Evolutionary conservation across 1,140 invertebrate species (phyloP).

Genomic region (Pseudomyrmex flavicornis): DNA sequence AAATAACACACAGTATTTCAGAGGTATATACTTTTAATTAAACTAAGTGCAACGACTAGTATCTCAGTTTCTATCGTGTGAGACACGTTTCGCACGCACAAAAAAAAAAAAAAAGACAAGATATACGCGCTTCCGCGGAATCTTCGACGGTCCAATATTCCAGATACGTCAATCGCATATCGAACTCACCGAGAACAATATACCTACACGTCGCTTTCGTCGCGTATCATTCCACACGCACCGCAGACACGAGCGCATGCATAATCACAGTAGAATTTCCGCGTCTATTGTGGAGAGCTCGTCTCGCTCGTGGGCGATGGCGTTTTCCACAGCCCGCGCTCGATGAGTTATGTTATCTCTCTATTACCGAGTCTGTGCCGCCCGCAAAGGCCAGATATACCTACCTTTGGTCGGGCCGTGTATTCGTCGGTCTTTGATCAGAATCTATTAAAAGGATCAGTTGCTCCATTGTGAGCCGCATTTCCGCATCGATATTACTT

Average conservation of each 20-base stretch:
- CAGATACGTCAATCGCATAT: conserved; percentile 20
- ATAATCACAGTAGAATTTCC: conserved; percentile 39
- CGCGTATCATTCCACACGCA: not conserved
- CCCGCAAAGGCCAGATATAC: conserved; percentile 62
- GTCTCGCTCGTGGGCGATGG: not conserved
- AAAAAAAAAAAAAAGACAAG: no score
- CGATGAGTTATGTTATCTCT: conserved; percentile 67
- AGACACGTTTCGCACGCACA: not conserved
- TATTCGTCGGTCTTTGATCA: conserved; percentile 69
- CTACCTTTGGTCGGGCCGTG: conserved; percentile 42
- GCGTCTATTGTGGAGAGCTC: not conserved
- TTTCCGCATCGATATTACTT: conserved; percentile 71
- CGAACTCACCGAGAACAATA: conserved; percentile 31
- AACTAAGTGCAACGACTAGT: conserved; percentile 2
- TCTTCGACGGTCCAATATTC: conserved; percentile 22
- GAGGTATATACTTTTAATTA: conserved; percentile 12
- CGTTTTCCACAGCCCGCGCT: conserved; percentile 45
- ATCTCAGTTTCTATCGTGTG: not conserved
- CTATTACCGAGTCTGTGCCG: conserved; percentile 14
- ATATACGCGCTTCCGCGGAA: no score
- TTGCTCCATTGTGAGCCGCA: conserved; percentile 69
- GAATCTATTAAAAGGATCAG: conserved; percentile 75
- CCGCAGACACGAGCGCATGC: not conserved
- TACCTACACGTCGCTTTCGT: not conserved
- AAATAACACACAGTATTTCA: not conserved